phyloP scores from a whole-genome alignment of 2,113 vertebrate genomes.

The Channa argus region DNA sequence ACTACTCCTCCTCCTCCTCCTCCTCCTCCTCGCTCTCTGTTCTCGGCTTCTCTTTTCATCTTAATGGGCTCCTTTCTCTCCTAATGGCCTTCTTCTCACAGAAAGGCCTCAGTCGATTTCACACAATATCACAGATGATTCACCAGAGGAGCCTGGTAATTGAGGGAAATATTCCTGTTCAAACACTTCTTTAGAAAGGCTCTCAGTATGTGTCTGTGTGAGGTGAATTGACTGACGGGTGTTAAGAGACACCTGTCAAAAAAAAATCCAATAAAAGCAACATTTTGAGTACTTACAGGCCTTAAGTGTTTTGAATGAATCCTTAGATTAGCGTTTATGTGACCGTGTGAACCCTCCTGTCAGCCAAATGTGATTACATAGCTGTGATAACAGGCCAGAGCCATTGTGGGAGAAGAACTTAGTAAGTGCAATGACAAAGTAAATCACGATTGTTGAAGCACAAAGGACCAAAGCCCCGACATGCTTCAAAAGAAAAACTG shows the following conservation, averaged over 20 bases:
- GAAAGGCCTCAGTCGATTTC: constrained; percentile 61
- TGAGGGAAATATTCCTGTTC: constrained; percentile 43
- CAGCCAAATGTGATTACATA: background rate
- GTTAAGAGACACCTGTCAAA: constrained; percentile 1
- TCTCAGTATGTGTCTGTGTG: background rate
- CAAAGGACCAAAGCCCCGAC: too few species aligned
- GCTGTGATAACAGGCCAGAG: background rate
- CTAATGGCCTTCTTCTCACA: constrained; percentile 49
- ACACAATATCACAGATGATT: constrained; percentile 60
- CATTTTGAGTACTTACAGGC: background rate
- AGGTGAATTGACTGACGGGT: constrained; percentile 22
- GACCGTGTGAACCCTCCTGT: background rate
- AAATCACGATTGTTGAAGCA: too few species aligned
- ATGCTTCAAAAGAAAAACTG: too few species aligned
- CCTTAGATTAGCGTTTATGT: background rate
- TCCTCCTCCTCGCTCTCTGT: constrained; percentile 21
- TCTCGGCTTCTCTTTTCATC: constrained; percentile 53
- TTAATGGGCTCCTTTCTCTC: constrained; percentile 64
- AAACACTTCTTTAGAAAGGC: constrained; percentile 18
- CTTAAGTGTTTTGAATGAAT: constrained; percentile 5
- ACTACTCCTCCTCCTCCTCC: constrained; percentile 12
- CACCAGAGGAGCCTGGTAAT: constrained; percentile 55
- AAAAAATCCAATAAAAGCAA: constrained; percentile 4
- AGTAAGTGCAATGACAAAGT: too few species aligned
- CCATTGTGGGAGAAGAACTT: background rate